These are phyloP conservation scores for Scyliorhinus canicula DNA, from an alignment of 2,797 vertebrate genomes.

Conservation along the genomic window DNA sequence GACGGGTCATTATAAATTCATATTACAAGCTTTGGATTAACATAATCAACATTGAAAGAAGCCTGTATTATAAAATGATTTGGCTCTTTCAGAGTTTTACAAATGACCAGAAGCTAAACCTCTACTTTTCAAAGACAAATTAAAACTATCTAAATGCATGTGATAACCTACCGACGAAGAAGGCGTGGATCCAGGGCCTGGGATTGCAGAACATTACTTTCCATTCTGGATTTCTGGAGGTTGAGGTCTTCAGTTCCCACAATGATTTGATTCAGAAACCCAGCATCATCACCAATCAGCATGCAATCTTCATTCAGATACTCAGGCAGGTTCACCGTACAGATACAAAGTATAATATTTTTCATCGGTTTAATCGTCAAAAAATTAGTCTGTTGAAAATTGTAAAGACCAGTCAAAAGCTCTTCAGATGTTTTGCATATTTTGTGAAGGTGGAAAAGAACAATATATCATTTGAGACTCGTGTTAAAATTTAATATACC, in stretches of 20 bases:
- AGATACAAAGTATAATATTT: constrained; percentile 56
- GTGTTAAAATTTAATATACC: not conserved
- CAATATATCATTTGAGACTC: not conserved
- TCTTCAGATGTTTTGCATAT: not conserved
- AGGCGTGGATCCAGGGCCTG: constrained; percentile 49
- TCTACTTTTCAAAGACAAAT: not conserved
- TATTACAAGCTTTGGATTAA: not conserved
- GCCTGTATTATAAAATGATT: not conserved
- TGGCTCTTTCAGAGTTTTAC: not conserved
- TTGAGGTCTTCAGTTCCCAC: constrained; percentile 54
- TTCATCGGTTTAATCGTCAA: constrained; percentile 59
- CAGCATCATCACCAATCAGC: constrained; percentile 59
- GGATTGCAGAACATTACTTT: constrained; percentile 46
- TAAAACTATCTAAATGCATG: not conserved
- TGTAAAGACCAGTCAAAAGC: not conserved
- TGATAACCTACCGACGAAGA: constrained; percentile 28
- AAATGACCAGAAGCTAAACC: not conserved
- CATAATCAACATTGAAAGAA: not conserved
- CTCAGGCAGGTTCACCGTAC: constrained; percentile 44
- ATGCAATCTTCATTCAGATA: constrained; percentile 52
- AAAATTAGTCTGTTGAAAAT: constrained; percentile 52
- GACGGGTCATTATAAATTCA: not conserved
- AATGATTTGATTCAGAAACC: constrained; percentile 54
- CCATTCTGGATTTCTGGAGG: constrained; percentile 49
- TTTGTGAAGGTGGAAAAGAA: not conserved